Evolutionary conservation across 2,888 invertebrate genomes (phyloP), one percentile per base, ranked within the genome.

Genomic region (Chydorus sphaericus): DNA sequence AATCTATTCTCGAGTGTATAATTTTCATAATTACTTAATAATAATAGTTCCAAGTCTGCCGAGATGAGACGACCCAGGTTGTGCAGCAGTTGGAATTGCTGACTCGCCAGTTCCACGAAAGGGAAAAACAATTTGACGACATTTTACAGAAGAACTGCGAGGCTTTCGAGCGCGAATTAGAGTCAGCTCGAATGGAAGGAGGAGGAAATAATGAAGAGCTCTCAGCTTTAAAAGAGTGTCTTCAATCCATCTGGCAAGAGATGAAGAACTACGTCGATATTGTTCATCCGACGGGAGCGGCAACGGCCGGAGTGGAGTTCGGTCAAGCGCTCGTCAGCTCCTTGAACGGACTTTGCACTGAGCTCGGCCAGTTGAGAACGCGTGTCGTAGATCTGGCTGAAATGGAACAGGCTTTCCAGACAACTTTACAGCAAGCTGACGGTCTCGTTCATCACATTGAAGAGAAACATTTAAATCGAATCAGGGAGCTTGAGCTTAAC

Each of bases 401-500:
- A 11, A 26, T 52, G 52, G 52, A 52, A 37, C 52, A 52, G 16
- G 52, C 52, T 26, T 52, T 52, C 37, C 52, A 52, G 52, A 52
- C 52, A 10, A 52, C 52, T 30, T 36, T 52, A 37, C 52, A 33
- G n/a, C 52, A 52, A n/a, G 52, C 52, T 5, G 52, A 52, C 26
- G 52, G 52, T 3, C 23, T 52, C 18, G 52, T 52, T 23, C 52
- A 36, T 14, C 18, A 36, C n/a, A 52, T 52, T 16, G 52, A 52
- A 52, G 23, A 33, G 20, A 31, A 52, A n/a, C 52, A 52, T 36
- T 14, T 52, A 65, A 71, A 69, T 50, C 73, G 79, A 58, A 76
- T 84, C 20, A 72, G 72, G 36, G 80, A 82, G 60, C 66, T 83
- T 53, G 79, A 82, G 66, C 70, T 37, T 37, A 18, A 50, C 48